Percentiles rank a stretch among this genome's conserved stretches.
phyloP scores from a whole-genome alignment of 2,888 invertebrate species.

The Eledone cirrhosa region DNA sequence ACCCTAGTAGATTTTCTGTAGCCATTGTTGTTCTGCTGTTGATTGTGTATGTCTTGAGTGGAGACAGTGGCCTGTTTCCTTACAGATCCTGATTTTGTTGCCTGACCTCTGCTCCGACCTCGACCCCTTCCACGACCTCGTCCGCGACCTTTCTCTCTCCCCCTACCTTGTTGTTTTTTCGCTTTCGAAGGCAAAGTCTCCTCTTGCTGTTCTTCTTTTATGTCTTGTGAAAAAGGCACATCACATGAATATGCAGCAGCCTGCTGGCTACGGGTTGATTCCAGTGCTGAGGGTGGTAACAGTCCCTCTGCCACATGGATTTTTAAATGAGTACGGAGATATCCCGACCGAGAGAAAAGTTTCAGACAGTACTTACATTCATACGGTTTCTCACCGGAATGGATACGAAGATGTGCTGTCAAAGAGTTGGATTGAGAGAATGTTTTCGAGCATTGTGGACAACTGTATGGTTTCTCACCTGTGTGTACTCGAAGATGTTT shows the following conservation, averaged over 20 bases:
- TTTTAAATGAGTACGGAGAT: neutral
- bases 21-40: too few relatives aligned
- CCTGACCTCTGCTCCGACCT: neutral
- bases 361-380: conserved; percentile 21
- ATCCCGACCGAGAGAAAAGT: conserved; percentile 9
- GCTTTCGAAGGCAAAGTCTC: neutral
- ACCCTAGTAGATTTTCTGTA: too few relatives aligned
- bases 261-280: neutral
- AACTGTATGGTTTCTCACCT: neutral
- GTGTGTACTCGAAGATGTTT: conserved; percentile 15
- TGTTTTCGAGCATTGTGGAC: conserved; percentile 10
- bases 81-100: neutral
- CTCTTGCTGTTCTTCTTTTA: neutral
- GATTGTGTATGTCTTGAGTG: too few relatives aligned
- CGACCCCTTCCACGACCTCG: neutral
- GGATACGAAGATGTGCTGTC: conserved; percentile 18
- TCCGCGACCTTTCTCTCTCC: too few relatives aligned
- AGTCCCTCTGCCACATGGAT: neutral
- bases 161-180: neutral
- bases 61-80: too few relatives aligned
- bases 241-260: neutral
- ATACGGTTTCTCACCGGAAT: conserved; percentile 10
- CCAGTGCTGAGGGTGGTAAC: neutral
- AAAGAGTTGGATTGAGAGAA: conserved; percentile 15
- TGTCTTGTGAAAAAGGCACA: neutral